Evolutionary conservation across 2,797 vertebrate species (phyloP), one percentile per base, ranked within the genome.

Genomic region (Mycteria americana): DNA sequence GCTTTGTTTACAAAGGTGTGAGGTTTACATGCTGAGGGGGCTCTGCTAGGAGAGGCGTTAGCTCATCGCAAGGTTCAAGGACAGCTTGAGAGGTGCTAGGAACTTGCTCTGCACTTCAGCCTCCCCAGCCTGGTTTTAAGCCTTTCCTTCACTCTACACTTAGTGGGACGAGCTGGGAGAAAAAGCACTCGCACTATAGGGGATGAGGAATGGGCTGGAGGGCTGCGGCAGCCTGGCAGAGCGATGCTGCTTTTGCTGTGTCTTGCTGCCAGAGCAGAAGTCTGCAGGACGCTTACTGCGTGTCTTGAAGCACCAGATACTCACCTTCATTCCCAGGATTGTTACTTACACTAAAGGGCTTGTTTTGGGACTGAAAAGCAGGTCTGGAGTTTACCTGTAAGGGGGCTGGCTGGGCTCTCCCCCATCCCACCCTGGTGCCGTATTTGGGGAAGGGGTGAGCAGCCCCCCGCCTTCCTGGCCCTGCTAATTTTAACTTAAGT

Each of bases 131-230:
- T 27, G 2, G 13, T 23, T 43, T 31, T 22, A 12, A 43, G 33
- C 64, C 41, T 46, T 57, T 24, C 18, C 19, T 54, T 74, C 31
- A 45, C 73, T 31, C 84, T 80, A 19, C 48, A 8, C 16, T 11
- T 10, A 3, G 3, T 4, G 35, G 50, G 64, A 7, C 0, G 23
- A 65, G 18, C 53, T 51, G 69, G 53, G 65, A 31, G 60, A 15
- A 54, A 14, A 12, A 0, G 3, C 17, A 3, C 46, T 35, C 2
- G 2, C 18, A 3, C 7, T 1, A 0, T 3, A 2, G 0, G 4
- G 48, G 35, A 0, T 2, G 16, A 43, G 57, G 57, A 31, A 4
- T 0, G 18, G 39, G 1, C 39, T 8, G 39, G n/a, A 18, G 50
- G 22, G 13, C 41, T 21, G 5, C 1, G 6, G 30, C 37, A 72